phyloP scores from a whole-genome alignment of 2,888 invertebrate species.

The Drosophila mulleri region DNA sequence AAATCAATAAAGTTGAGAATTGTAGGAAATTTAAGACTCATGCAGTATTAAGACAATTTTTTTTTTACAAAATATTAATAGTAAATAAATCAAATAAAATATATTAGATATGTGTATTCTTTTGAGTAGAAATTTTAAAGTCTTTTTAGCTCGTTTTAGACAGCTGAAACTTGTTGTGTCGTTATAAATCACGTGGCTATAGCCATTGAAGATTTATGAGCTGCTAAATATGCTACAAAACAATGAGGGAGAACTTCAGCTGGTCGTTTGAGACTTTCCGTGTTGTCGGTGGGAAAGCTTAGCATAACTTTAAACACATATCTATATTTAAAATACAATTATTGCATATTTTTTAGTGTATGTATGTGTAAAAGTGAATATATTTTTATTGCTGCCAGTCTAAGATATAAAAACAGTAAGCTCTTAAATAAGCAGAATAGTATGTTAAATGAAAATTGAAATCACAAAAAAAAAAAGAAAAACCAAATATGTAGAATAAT shows the following conservation, averaged over 20 bases:
- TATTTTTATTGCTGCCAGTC: slow-evolving; percentile 18
- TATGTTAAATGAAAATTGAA: slow-evolving; percentile 58
- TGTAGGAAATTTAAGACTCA: no score
- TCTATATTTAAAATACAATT: background rate
- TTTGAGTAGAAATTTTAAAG: background rate
- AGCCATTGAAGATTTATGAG: slow-evolving; percentile 82
- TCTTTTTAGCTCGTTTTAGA: background rate
- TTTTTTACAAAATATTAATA: background rate
- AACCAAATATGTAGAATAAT: no score
- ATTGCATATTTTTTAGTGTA: no score
- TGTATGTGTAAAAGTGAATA: no score
- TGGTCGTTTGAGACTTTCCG: background rate
- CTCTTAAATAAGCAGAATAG: slow-evolving; percentile 62
- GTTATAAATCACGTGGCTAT: slow-evolving; percentile 73
- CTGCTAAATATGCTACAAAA: slow-evolving; percentile 74
- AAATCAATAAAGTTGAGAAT: no score
- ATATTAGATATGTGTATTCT: background rate
- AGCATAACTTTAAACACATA: slow-evolving; percentile 32
- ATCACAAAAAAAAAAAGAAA: slow-evolving; percentile 36
- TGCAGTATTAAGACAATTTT: no score
- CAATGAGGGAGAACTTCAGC: slow-evolving; percentile 17
- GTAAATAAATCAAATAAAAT: background rate
- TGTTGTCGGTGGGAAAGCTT: background rate
- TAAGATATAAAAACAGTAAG: slow-evolving; percentile 60
- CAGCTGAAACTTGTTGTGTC: slow-evolving; percentile 54